Evolutionary conservation across 2,113 vertebrate genomes (phyloP), one percentile per base, ranked within the genome.

Genomic region (Steatornis caripensis): DNA sequence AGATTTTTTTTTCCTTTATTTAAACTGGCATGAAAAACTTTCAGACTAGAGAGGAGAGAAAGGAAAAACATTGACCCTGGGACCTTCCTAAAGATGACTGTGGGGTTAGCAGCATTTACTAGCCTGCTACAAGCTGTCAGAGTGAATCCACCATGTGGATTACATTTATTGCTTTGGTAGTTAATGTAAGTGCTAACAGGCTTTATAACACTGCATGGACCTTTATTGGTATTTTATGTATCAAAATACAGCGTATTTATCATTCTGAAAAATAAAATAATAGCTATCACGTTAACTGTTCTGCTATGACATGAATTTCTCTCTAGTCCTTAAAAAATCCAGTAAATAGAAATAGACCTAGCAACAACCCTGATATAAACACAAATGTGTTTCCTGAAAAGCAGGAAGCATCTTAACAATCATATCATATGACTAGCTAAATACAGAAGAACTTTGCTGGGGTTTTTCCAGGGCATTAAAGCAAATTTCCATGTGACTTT

Each of bases 391-490:
- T 97, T 95, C 95, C 94, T 96, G 97, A 96, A 97, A 97, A 95
- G 81, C 95, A 90, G 96, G 95, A 97, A 97, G 87, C 90, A 94
- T 81, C 93, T 95, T 86, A 93, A 95, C 93, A 96, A 96, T 90
- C 71, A 12, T 55, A 90, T 91, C 97, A 95, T 80, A 89, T 96
- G 95, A 95, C 79, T 46, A 84, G 71, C 72, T 90, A 81, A 96
- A 91, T 87, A 37, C n/a, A 85, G 92, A 94, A 66, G 71, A 94
- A 85, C 54, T 87, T 65, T 22, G 18, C 68, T 83, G 78, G 1
- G 20, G 12, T 87, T 96, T 95, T 95, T 91, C 86, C 93, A 94
- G 54, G 65, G 54, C 58, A 95, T 62, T 92, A 84, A 85, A 92
- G 48, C 70, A 87, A 68, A 89, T 90, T 96, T 97, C 93, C 94